Base-by-base conservation (phyloP, 37 sponge, comb jelly and placozoan genomes). In the Halisarca cf. caerulea region DNA sequence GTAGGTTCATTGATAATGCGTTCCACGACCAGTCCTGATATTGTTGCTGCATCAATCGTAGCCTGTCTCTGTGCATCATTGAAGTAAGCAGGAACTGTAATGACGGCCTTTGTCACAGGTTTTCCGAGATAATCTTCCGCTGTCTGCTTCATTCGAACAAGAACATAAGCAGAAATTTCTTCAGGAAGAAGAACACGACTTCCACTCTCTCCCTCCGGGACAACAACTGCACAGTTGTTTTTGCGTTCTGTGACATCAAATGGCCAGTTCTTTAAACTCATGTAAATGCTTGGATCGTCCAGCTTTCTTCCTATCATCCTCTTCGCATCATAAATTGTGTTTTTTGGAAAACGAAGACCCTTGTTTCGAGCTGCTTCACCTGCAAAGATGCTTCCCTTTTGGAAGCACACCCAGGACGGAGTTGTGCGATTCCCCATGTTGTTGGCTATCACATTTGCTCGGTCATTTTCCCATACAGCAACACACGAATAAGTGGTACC, bases 1-100 rank as follows among this genome's bases (percentile, higher is more conserved):
- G 99, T 98, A 32, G 99, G 99, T 72, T 98, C 99, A 51, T 96
- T 98, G 66, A 98, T 98, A n/a, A 98, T 94, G 18, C 95, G 62
- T 83, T 92, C 89, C 21, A 98, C 91, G 51, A 86, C 83, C 59
- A 98, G 69, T 0, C 96, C 99, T 0, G 99, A 91, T 27, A 98
- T 90, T 0, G 80, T 71, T 36, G 89, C 74, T 30, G 99, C 99
- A 44, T 96, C 94, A n/a, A 92, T 92, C 0, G 99, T 98, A 7
- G 97, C 97, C 71, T 98, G 97, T 30, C 99, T 55, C 82, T 98
- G 99, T 34, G 92, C 90, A 58, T 97, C 97, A 59, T 97, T 97
- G 87, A 97, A 97, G 85, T 97, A 97, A 0, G 97, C 97, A 14
- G 97, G 97, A 2, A 97, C 95, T 0, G 97, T 97, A 1, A 97